phyloP scores from a whole-genome alignment of 2,113 vertebrate genomes.

The Jacana jacana region DNA sequence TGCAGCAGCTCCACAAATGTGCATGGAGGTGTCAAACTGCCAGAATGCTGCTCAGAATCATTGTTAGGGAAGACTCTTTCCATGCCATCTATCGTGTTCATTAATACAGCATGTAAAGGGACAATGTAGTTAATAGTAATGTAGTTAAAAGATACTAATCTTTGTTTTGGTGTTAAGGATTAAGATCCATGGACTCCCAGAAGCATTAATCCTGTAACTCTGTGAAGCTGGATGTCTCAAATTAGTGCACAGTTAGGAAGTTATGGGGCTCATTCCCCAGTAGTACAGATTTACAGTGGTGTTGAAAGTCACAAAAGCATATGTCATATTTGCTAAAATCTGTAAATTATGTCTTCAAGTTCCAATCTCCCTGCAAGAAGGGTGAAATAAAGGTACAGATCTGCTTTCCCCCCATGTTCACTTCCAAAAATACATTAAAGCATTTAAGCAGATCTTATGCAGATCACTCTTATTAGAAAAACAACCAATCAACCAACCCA shows the following conservation, averaged over 20 bases:
- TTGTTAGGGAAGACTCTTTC: background rate
- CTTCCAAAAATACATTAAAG: background rate
- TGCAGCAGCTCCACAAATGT: background rate
- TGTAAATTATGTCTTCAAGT: background rate
- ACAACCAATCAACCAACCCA: background rate
- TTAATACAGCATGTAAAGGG: background rate
- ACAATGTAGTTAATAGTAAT: background rate
- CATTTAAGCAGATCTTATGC: background rate
- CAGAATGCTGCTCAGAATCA: background rate
- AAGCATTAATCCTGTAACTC: background rate
- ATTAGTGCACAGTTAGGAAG: background rate
- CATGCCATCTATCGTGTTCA: background rate
- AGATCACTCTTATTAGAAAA: background rate
- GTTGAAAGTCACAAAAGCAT: background rate
- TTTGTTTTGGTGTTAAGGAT: background rate
- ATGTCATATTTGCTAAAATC: background rate
- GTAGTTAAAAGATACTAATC: background rate
- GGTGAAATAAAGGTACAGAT: background rate
- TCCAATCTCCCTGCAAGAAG: background rate
- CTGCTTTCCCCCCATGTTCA: background rate
- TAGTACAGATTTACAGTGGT: background rate
- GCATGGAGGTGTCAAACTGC: background rate
- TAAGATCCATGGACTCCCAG: background rate
- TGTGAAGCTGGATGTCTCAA: background rate
- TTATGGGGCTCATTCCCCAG: background rate